Evolutionary conservation across 2,797 vertebrate species (phyloP), one percentile per base, ranked within the genome.

Genomic region (Huso huso): DNA sequence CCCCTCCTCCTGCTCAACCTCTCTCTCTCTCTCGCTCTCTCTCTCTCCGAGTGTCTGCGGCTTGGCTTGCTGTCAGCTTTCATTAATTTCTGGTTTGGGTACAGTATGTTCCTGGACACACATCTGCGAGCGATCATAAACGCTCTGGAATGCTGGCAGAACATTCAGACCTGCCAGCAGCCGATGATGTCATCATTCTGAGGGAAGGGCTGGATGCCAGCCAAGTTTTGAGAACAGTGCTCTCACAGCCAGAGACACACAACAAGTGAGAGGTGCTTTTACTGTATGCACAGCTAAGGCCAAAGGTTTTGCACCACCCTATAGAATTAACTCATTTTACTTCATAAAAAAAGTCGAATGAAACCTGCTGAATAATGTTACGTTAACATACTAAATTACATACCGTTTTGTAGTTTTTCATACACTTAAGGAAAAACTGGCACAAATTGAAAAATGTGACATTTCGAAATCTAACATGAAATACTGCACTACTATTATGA

Each of bases 61-160:
- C 84, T 94, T 97, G 95, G 95, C 92, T 90, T 76, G 87, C 89
- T 91, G 90, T 96, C 94, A 95, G 93, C 90, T 95, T 89, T 94
- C 93, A 95, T 96, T 96, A 95, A 96, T 96, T 95, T 95, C 90
- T 94, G 93, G 91, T 94, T 91, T 94, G 93, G 94, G 96, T 97
- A 99, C 96, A 97, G 89, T 90, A 87, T 98, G 95, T 99, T 99
- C 96, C 94, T 95, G 95, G 93, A 96, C 91, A 92, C 94, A 94
- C 96, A 99, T 98, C 96, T 99, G 96, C 93, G 94, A 95, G 91
- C 90, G 90, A 96, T 96, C 95, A 97, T 95, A 96, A 97, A 96
- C 93, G 93, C 93, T 90, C 94, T 92, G 91, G 94, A 97, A 96
- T 94, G 93, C 94, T 99, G 96, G 95, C 95, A 96, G 96, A 95